phyloP scores from a whole-genome alignment of 2,113 vertebrate species.

The Parus major region DNA sequence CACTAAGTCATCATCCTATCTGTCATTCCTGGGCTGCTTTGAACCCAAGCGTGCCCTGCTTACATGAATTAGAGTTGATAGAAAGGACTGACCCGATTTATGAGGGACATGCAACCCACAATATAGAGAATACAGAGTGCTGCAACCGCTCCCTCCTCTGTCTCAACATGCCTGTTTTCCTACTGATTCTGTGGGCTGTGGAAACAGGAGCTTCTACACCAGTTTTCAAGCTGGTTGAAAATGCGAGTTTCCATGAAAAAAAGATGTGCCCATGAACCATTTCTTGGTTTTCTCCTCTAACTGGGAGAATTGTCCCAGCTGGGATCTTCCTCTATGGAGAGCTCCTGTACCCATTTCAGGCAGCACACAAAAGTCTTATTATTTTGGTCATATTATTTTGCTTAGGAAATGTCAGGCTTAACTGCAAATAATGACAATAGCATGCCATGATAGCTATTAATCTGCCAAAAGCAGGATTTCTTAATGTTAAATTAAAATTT shows the following conservation, averaged over 20 bases:
- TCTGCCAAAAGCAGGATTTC: not conserved
- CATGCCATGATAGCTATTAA: not conserved
- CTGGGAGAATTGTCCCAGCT: not conserved
- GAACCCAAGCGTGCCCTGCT: not conserved
- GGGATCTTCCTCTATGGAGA: not conserved
- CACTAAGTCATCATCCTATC: not conserved
- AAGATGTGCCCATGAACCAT: not conserved
- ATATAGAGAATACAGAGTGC: not conserved
- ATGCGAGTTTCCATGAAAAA: not conserved
- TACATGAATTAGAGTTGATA: not conserved
- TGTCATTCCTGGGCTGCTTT: not conserved
- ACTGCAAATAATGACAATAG: not conserved
- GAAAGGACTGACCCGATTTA: constrained; percentile 5
- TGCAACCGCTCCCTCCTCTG: not conserved
- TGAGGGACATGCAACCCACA: not conserved
- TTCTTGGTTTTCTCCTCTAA: not conserved
- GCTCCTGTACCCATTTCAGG: not conserved
- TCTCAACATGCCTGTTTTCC: not conserved
- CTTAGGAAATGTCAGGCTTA: not conserved
- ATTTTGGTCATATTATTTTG: not conserved
- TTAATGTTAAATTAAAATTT: not conserved
- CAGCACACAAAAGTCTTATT: not conserved
- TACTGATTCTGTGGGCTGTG: not conserved
- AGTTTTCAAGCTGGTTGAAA: not conserved
- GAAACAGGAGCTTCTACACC: not conserved